These are phyloP conservation scores for Agonopterix arenella DNA, from an alignment of 2,888 invertebrate genomes.

Conservation along the genomic window DNA sequence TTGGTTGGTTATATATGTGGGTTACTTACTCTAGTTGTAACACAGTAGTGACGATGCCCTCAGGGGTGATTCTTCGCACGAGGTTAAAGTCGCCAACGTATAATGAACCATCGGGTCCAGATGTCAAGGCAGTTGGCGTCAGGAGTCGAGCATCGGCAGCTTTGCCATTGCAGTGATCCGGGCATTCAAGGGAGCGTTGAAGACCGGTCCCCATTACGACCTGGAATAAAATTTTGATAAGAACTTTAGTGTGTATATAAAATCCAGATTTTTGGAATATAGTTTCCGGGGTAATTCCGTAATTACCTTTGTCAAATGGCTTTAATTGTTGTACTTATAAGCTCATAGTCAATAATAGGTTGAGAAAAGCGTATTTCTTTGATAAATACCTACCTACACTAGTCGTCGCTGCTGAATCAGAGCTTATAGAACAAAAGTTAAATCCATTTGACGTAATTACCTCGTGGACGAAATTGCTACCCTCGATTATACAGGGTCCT, in stretches of 20 bases:
- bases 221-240: slow-evolving; percentile 40
- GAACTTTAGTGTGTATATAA: background rate
- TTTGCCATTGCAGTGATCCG: slow-evolving; percentile 90
- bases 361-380: too few relatives aligned
- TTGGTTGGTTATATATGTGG: too few relatives aligned
- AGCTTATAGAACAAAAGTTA: too few relatives aligned
- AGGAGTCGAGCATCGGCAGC: slow-evolving; percentile 91
- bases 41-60: slow-evolving; percentile 93
- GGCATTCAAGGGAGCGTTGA: slow-evolving; percentile 89
- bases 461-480: too few relatives aligned
- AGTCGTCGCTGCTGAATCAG: too few relatives aligned
- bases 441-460: too few relatives aligned
- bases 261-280: background rate
- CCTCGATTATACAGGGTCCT: too few relatives aligned
- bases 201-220: slow-evolving; percentile 96
- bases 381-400: too few relatives aligned
- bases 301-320: background rate
- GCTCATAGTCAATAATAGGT: too few relatives aligned
- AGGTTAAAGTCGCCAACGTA: slow-evolving; percentile 98
- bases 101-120: slow-evolving; percentile 96
- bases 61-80: slow-evolving; percentile 92
- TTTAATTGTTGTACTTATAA: too few relatives aligned
- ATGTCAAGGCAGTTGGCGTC: slow-evolving; percentile 95
- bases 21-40: slow-evolving; percentile 85
- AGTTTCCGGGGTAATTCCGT: background rate